Base-by-base conservation (phyloP, 2,113 vertebrate species). In the Nerophis lumbriciformis region DNA sequence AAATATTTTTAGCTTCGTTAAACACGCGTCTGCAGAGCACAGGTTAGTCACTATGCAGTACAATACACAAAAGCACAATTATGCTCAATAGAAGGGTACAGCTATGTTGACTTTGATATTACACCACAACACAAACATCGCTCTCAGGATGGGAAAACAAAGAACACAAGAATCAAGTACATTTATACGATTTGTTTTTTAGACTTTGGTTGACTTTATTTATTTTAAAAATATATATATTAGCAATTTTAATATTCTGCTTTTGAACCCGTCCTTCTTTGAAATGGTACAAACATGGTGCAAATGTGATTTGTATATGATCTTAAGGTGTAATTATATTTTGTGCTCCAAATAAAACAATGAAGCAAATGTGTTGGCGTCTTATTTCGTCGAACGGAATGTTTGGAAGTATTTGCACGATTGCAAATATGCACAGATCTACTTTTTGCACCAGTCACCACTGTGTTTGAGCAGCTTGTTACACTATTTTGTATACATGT, bases 261-360 rank as follows among this genome's bases (percentile, higher is more conserved):
- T 83, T 83, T 71, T 69, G 21, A 80, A 82, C 68, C 71, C 76
- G 84, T 77, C 57, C 72, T 85, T 80, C 67, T 77, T 83, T 81
- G 38, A 82, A 84, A 76, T 61, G 50, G 72, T 78, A 82, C 80
- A 80, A 72, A 73, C 75, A 78, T 65, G 81, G 84, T 85, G 71
- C 81, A 81, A 83, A 88, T 78, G 84, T 89, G 81, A 79, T 88
- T 87, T 87, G 83, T 87, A 86, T 85, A 87, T 28, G 28, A 28
- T 88, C 76, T 79, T 74, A 86, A 88, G 82, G 81, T 88, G 84
- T 88, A 88, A 90, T 85, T 82, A 87, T 89, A 86, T 88, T 88
- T 88, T 89, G 86, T 88, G 79, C 80, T 85, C 81, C 75, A 83
- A 89, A 90, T 88, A 88, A 90, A 90, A 86, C 52, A 69, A 79